Percentiles rank a stretch among this genome's conserved stretches.
These are phyloP conservation scores for Nephrotoma appendiculata DNA, from an alignment of 2,888 invertebrate species.

Conservation along the genomic window DNA sequence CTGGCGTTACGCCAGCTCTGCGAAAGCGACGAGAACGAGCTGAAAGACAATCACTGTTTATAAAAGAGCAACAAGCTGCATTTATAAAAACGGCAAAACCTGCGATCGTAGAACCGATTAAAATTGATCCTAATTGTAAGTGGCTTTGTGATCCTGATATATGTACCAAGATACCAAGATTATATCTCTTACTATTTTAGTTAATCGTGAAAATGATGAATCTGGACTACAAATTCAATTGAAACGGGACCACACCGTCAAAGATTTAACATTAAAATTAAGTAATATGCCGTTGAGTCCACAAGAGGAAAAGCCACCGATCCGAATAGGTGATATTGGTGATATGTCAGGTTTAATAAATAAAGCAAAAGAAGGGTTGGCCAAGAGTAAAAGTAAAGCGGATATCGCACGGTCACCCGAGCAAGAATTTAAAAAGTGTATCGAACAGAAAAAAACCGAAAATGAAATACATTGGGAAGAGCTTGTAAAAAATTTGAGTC, in stretches of 20 bases:
- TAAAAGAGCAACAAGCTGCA: constrained; percentile 69
- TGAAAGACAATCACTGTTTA: constrained; percentile 71
- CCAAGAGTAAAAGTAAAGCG: constrained; percentile 71
- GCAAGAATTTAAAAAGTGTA: constrained; percentile 47
- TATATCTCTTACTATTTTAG: not conserved
- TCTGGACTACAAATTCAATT: constrained; percentile 49
- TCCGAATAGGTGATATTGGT: constrained; percentile 68
- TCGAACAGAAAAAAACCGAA: constrained; percentile 74
- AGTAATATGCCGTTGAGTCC: constrained; percentile 46
- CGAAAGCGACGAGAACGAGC: constrained; percentile 67
- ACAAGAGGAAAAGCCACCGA: constrained; percentile 42
- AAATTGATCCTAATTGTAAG: not conserved
- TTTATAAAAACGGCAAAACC: constrained; percentile 15
- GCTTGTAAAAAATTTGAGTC: constrained; percentile 56
- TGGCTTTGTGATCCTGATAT: not conserved
- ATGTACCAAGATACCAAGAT: not conserved
- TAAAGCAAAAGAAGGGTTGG: constrained; percentile 85
- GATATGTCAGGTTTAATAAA: constrained; percentile 83
- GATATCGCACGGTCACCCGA: constrained; percentile 41
- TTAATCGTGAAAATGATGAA: constrained; percentile 43
- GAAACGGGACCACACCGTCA: constrained; percentile 73
- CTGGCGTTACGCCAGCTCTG: constrained; percentile 68
- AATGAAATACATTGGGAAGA: constrained; percentile 95
- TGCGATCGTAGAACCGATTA: not conserved
- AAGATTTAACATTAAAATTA: constrained; percentile 74